These are phyloP conservation scores for Nematolebias whitei DNA, from an alignment of 2,113 vertebrate species.

Conservation along the genomic window DNA sequence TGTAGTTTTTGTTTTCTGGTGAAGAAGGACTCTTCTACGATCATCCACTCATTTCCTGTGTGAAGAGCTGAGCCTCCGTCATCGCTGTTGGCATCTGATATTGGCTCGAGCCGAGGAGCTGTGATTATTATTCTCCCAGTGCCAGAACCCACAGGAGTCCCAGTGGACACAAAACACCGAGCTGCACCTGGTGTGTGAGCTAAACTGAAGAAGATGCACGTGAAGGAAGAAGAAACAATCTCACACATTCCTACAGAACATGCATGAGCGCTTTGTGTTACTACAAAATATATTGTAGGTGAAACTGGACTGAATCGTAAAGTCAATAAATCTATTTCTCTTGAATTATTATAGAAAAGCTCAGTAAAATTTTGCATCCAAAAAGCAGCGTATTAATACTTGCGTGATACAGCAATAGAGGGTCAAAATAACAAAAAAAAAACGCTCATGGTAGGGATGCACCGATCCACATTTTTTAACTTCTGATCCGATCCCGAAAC, in stretches of 20 bases:
- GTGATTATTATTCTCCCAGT: slow-evolving; percentile 58
- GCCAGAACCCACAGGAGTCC: slow-evolving; percentile 51
- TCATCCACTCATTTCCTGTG: slow-evolving; percentile 58
- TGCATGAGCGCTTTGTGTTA: slow-evolving; percentile 4
- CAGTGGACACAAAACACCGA: slow-evolving; percentile 54
- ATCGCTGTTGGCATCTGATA: slow-evolving; percentile 47
- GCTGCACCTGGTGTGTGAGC: slow-evolving; percentile 71
- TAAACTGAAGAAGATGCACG: slow-evolving; percentile 22
- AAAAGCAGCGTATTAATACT: too few species aligned
- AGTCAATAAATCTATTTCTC: slow-evolving; percentile 14
- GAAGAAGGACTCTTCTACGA: slow-evolving; percentile 39
- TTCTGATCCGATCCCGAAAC: too few species aligned
- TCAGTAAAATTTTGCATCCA: neutral
- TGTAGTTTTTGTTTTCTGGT: slow-evolving; percentile 19
- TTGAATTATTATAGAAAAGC: slow-evolving; percentile 18
- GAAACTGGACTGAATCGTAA: slow-evolving; percentile 21
- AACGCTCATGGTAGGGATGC: too few species aligned
- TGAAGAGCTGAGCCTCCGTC: slow-evolving; percentile 19
- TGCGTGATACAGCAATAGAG: too few species aligned
- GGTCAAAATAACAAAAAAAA: too few species aligned
- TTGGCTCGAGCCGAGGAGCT: slow-evolving; percentile 38
- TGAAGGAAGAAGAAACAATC: slow-evolving; percentile 1
- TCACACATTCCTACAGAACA: slow-evolving; percentile 16
- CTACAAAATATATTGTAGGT: slow-evolving; percentile 7
- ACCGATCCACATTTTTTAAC: too few species aligned